phyloP scores from a whole-genome alignment of 2,888 invertebrate species.

The Drosophila hamatofila region DNA sequence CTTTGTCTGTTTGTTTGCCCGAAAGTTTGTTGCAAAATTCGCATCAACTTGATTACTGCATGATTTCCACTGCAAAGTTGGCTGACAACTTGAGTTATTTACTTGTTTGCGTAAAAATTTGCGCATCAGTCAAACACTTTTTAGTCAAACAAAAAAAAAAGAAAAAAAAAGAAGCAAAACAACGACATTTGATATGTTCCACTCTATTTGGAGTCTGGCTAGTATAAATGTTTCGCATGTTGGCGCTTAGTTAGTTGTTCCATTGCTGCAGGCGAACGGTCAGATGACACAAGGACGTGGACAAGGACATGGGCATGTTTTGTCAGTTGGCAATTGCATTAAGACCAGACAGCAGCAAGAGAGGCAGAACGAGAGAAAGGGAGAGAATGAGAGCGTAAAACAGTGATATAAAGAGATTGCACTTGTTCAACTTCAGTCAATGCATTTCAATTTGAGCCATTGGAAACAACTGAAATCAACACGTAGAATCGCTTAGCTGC shows the following conservation, averaged over 20 bases:
- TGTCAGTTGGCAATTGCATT: constrained; percentile 29
- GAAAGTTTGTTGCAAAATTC: constrained; percentile 57
- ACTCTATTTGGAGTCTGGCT: neutral
- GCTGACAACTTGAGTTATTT: constrained; percentile 51
- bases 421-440: neutral
- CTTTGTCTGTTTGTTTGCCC: constrained; percentile 18
- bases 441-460: neutral
- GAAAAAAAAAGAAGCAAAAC: constrained; percentile 1
- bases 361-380: neutral
- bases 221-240: constrained; percentile 1
- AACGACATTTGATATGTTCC: constrained; percentile 1
- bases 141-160: constrained; percentile 1
- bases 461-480: constrained; percentile 1
- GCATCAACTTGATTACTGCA: constrained; percentile 68
- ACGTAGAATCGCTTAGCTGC: constrained; percentile 7
- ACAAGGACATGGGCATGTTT: constrained; percentile 28
- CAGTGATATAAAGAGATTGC: neutral
- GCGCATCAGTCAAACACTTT: constrained; percentile 54
- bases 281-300: neutral
- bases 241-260: constrained; percentile 1
- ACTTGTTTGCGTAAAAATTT: constrained; percentile 47
- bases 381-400: neutral
- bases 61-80: constrained; percentile 44
- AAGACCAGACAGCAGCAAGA: neutral
- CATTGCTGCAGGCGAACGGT: neutral